A percentile compares a stretch with the other conserved stretches of the same genome.
phyloP scores from a whole-genome alignment of 2,797 vertebrate species.

The Periparus ater region DNA sequence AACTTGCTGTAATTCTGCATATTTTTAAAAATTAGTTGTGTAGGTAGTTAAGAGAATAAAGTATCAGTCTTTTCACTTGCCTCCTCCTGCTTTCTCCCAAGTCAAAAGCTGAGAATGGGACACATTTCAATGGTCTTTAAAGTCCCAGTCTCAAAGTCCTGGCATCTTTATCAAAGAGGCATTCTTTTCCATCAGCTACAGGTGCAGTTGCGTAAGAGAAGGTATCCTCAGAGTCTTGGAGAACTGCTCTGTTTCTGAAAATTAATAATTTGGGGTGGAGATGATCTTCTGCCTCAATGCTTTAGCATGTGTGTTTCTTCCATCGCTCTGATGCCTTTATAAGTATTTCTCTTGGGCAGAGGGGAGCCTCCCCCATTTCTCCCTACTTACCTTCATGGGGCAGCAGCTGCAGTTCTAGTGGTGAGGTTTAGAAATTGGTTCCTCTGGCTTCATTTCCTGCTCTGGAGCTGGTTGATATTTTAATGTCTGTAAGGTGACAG shows the following conservation, averaged over 20 bases:
- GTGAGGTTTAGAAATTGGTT: not conserved
- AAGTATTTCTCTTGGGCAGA: not conserved
- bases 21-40: not conserved
- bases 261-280: not conserved
- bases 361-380: not conserved
- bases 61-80: not conserved
- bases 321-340: not conserved
- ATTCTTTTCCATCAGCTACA: not conserved
- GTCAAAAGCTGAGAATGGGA: not conserved
- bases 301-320: not conserved
- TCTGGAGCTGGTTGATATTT: not conserved
- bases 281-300: not conserved
- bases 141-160: not conserved
- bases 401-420: rapidly evolving
- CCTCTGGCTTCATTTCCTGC: not conserved
- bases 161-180: not conserved
- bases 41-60: not conserved
- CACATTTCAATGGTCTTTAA: not conserved
- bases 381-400: not conserved
- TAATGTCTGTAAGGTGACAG: not conserved
- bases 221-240: not conserved
- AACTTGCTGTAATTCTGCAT: not conserved
- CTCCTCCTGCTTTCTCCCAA: not conserved
- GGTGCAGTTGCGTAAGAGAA: not conserved
- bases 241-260: not conserved